Base-by-base conservation (phyloP, 2,113 vertebrate genomes). In the Ovis aries region DNA sequence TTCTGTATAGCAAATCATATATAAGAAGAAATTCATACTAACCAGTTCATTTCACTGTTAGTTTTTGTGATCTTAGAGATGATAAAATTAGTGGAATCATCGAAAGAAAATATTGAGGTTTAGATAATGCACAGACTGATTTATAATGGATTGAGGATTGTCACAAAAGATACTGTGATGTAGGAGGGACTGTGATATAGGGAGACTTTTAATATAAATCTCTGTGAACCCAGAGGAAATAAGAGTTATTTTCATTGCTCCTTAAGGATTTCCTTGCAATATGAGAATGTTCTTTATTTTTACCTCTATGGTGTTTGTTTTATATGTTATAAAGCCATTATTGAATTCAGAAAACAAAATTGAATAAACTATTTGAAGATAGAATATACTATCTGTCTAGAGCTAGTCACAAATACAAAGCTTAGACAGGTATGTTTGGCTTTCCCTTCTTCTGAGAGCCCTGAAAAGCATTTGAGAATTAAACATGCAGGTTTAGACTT, bases 261-360 rank as follows among this genome's bases (percentile, higher is more conserved):
- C 15, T 93, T 90, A 45, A 92, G 85, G 50, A 85, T 95, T 92
- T 81, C 5, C 9, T 95, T 91, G 53, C 53, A 40, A 40, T 40
- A 67, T 93, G 83, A 83, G 25, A 96, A 96, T 29, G 91, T 64
- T 83, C 2, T 95, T 81, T 67, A 88, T 95, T 85, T 96, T 93
- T 7, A 59, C 40, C 50, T 89, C 45, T 55, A 6, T 89, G 25
- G 25, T 74, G 7, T 86, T 91, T 86, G 11, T n/a, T 90, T 53
- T 80, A 40, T 71, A 90, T 57, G 25, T 74, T 40, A 40, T 93
- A 64, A 81, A 87, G 74, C 33, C 25, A 45, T 95, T 90, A 91
- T 13, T 64, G 53, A 90, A 57, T 86, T 89, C 10, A 94, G 91
- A 94, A 86, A 88, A 78, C 33, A 71, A 84, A 77, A 67, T 2